Conservation (phyloP, 2,797 vertebrate species). For the Threskiornis aethiopicus region DNA sequence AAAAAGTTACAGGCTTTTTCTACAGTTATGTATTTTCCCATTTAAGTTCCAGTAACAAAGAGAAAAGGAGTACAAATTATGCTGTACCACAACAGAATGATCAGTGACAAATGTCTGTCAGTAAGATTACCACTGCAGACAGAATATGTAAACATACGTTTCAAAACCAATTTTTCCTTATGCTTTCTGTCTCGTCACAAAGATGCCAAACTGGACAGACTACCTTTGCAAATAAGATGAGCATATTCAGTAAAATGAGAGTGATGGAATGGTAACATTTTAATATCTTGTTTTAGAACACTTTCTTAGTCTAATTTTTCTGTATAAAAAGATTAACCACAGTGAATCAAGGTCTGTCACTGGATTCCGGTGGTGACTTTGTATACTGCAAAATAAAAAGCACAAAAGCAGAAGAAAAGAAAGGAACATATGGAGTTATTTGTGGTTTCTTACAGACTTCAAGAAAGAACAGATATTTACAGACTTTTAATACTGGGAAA, state of each 20-base stretch:
- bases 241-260: slow-evolving; percentile 14
- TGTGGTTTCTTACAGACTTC: background rate
- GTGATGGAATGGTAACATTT: background rate
- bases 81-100: background rate
- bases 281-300: background rate
- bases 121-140: slow-evolving; percentile 3
- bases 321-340: background rate
- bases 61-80: background rate
- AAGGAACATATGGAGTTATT: background rate
- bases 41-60: background rate
- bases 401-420: background rate
- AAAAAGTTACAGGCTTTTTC: background rate
- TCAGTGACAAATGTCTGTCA: slow-evolving; percentile 5
- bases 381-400: background rate
- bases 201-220: background rate
- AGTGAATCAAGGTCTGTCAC: background rate
- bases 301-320: background rate
- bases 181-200: background rate
- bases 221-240: slow-evolving; percentile 1
- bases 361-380: background rate
- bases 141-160: background rate
- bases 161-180: slow-evolving; percentile 1
- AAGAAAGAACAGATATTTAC: slow-evolving; percentile 11
- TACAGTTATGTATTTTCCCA: background rate
- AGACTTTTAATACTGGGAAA: background rate